These are phyloP conservation scores for Willowsia nigromaculata DNA, from an alignment of 2,888 invertebrate species.

Conservation along the genomic window DNA sequence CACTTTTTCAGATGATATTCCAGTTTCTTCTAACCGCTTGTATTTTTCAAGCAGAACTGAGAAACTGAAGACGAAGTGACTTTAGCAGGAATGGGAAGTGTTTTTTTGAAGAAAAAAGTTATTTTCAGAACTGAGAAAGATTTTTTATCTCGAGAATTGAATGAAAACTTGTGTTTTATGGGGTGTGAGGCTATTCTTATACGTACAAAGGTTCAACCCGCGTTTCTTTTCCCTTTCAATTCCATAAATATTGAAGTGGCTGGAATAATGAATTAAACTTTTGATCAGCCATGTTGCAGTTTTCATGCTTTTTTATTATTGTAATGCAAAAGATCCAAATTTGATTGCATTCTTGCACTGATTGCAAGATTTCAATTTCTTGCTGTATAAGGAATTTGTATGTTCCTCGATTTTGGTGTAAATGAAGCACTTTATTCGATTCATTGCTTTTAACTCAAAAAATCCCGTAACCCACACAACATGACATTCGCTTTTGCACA, in stretches of 20 bases:
- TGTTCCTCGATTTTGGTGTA: not conserved
- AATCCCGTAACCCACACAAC: not conserved
- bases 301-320: too few species aligned
- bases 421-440: not conserved
- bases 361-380: not conserved
- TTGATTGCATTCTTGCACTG: not conserved
- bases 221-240: too few species aligned
- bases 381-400: too few species aligned
- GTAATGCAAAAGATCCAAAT: too few species aligned
- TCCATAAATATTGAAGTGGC: too few species aligned
- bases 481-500: not conserved
- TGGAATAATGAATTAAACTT: too few species aligned
- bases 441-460: not conserved
- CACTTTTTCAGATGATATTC: not conserved
- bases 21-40: not conserved
- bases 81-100: not conserved
- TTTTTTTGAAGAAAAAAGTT: not conserved
- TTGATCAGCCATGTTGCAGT: too few species aligned
- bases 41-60: not conserved
- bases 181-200: too few species aligned
- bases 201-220: too few species aligned
- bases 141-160: too few species aligned
- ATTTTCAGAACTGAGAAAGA: not conserved
- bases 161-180: too few species aligned
- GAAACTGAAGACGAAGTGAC: not conserved